These are phyloP conservation scores for Eucera pruinosa DNA, from an alignment of 2,888 invertebrate species.

Conservation along the genomic window DNA sequence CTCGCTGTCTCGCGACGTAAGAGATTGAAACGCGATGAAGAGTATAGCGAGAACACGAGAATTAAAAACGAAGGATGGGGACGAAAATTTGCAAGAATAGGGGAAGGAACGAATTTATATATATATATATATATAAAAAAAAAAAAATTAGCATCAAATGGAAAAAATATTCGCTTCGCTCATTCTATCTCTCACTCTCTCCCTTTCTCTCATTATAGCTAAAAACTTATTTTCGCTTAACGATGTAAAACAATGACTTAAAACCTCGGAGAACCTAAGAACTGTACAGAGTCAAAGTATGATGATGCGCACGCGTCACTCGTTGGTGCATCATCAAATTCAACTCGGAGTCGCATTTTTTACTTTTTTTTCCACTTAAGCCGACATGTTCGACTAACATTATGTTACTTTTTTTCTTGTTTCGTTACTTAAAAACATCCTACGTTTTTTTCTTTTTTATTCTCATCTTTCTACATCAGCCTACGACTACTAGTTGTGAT, in stretches of 20 bases:
- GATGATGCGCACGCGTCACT: slow-evolving; percentile 72
- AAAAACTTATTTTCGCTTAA: slow-evolving; percentile 71
- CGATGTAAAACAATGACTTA: slow-evolving; percentile 82
- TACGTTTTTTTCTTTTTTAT: slow-evolving; percentile 74
- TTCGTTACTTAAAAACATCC: slow-evolving; percentile 80
- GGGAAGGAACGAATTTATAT: slow-evolving; percentile 8
- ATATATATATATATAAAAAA: slow-evolving; percentile 10
- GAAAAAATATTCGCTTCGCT: slow-evolving; percentile 51
- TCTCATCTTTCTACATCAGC: slow-evolving; percentile 68
- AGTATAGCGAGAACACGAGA: slow-evolving; percentile 8
- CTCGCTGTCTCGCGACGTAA: slow-evolving; percentile 32
- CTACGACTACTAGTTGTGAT: slow-evolving; percentile 67
- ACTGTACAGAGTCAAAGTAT: slow-evolving; percentile 82
- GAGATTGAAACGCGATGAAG: slow-evolving; percentile 42
- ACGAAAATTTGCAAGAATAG: slow-evolving; percentile 18
- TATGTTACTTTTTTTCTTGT: slow-evolving; percentile 56
- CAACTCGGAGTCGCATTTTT: slow-evolving; percentile 70
- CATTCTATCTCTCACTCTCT: slow-evolving; percentile 42
- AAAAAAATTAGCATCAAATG: slow-evolving; percentile 15
- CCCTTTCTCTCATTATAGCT: slow-evolving; percentile 60
- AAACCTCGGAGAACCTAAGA: slow-evolving; percentile 78
- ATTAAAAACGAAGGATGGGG: not conserved
- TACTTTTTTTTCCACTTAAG: slow-evolving; percentile 69
- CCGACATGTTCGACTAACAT: slow-evolving; percentile 78
- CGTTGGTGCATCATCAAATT: slow-evolving; percentile 65